Conservation (phyloP, 1,140 invertebrate genomes). For the Aphidius gifuensis region DNA sequence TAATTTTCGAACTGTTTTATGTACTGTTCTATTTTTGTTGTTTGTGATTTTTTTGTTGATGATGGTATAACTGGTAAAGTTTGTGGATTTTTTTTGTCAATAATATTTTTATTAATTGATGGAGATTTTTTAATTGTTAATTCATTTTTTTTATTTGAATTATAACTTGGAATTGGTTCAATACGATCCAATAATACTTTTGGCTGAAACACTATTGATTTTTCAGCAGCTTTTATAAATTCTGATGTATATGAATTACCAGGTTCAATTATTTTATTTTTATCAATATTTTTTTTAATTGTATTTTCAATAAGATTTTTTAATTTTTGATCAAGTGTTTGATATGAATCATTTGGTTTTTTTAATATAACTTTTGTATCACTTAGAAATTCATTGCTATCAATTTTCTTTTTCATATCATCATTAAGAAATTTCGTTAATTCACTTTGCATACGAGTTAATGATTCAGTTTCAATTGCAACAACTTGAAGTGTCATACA, state of each 20-base stretch:
- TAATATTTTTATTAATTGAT: conserved; percentile 31
- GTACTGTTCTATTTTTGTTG: not conserved
- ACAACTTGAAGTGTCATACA: conserved; percentile 51
- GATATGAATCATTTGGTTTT: conserved; percentile 28
- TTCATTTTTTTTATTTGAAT: not conserved
- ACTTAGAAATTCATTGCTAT: not conserved
- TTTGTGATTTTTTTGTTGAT: conserved; percentile 25
- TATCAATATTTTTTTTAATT: conserved; percentile 45
- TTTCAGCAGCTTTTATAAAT: conserved; percentile 36
- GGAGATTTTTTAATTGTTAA: not conserved
- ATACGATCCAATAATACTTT: conserved; percentile 40
- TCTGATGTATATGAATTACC: conserved; percentile 28
- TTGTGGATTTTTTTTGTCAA: conserved; percentile 6
- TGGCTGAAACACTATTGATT: conserved; percentile 45
- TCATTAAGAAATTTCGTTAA: conserved; percentile 43
- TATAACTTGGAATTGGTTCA: conserved; percentile 21
- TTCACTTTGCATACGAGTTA: conserved; percentile 42
- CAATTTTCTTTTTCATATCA: conserved; percentile 38
- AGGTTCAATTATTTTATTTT: conserved; percentile 8
- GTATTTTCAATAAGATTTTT: conserved; percentile 46
- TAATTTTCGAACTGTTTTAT: no score
- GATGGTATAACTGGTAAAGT: conserved; percentile 23
- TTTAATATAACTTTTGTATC: no score
- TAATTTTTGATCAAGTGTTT: conserved; percentile 41
- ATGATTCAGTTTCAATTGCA: conserved; percentile 37